Conservation (phyloP, 2,797 vertebrate species). For the Lutjanus campechanus region DNA sequence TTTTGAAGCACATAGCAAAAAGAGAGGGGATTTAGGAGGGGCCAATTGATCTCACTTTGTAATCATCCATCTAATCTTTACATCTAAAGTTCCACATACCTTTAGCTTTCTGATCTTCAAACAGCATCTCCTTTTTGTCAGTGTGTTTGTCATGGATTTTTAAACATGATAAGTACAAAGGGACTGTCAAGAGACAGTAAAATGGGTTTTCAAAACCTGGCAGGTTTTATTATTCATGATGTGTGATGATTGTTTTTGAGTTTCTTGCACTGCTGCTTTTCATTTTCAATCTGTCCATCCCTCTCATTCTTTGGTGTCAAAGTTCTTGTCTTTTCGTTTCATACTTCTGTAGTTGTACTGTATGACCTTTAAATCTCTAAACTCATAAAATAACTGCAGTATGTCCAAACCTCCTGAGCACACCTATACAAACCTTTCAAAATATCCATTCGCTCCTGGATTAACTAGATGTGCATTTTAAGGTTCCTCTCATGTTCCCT, state of each 20-base stretch:
- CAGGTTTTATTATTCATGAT: not conserved
- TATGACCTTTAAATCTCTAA: not conserved
- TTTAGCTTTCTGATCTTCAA: conserved; percentile 2
- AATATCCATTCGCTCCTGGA: not conserved
- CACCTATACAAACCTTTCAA: not conserved
- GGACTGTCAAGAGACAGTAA: not conserved
- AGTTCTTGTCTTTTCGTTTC: not conserved
- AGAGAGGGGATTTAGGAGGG: too few relatives aligned
- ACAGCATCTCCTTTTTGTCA: not conserved
- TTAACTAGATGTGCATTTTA: not conserved
- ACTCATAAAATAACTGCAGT: not conserved
- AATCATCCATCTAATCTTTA: not conserved
- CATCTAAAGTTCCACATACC: not conserved
- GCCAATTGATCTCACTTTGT: too few relatives aligned
- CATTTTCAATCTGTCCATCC: not conserved
- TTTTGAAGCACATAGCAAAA: too few relatives aligned
- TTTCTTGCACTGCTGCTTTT: conserved; percentile 13
- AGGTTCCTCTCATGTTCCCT: not conserved
- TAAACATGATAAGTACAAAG: not conserved
- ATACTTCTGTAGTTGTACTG: not conserved
- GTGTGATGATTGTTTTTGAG: conserved; percentile 4
- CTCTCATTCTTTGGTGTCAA: not conserved
- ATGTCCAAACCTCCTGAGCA: not conserved
- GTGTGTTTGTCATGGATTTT: conserved; percentile 1
- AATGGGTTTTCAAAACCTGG: conserved; percentile 1